Base-by-base conservation (phyloP, 2,113 vertebrate genomes). In the Hippocampus barbouri region DNA sequence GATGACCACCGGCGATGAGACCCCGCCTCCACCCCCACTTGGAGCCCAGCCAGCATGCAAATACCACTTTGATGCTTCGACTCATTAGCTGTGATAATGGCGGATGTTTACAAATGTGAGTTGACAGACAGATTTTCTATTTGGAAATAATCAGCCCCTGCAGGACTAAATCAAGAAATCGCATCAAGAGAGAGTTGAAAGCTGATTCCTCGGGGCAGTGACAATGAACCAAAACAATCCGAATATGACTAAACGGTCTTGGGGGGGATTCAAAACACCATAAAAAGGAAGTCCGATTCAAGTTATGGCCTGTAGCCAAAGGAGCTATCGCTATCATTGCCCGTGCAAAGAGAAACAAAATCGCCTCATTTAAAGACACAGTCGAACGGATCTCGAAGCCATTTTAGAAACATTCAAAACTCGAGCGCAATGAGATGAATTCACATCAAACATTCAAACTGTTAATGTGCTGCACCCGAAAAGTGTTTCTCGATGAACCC, bases 41-140 rank as follows among this genome's bases (percentile, higher is more conserved):
- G 51, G 27, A 40, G 16, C 30, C 27, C 16, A 21, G 16, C 20
- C 21, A 2, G 40, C 62, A 7, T 45, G 40, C 40, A 65, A 65
- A 65, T 43, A 12, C 14, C 21, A 5, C 9, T 64, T 64, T 65
- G 34, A 14, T 23, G 38, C 21, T 11, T 43, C 10, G 62, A 53
- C 56, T 73, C 69, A 14, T 68, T 40, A 57, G 45, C 73, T 81
- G 34, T 73, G 40, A 23, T 23, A 43, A 65, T 65, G 20, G 23
- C 12, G 14, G 21, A 43, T 25, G 21, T 64, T 64, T 41, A 41
- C 41, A 63, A 11, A 4, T 23, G 30, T 2, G 4, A 40, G 30
- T 38, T 38, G 20, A 21, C 25, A 4, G 60, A 38, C 4, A 20
- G 38, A 38, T 59, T 62, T 38, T 63, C 11, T 41, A 8, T 12